phyloP scores from a whole-genome alignment of 2,888 invertebrate species.

The Anoplius nigerrimus region DNA sequence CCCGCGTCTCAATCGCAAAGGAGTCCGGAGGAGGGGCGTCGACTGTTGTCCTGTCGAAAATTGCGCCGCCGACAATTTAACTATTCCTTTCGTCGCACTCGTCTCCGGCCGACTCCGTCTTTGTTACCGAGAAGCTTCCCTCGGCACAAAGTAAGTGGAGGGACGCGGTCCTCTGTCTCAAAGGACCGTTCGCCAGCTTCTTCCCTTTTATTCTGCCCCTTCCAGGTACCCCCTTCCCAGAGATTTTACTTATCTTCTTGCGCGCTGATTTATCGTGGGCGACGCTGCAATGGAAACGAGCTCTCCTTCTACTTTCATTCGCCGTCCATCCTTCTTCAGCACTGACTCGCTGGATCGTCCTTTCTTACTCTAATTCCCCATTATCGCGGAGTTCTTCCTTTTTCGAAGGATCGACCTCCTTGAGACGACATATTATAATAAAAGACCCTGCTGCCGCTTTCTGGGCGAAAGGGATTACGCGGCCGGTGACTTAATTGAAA shows the following conservation, averaged over 20 bases:
- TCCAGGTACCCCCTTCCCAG: background rate
- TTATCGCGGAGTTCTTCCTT: too few species aligned
- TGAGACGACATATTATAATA: too few species aligned
- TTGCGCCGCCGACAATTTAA: background rate
- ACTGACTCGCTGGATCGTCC: too few species aligned
- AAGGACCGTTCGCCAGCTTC: background rate
- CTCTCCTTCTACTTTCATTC: background rate
- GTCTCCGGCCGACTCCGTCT: background rate
- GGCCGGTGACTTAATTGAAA: too few species aligned
- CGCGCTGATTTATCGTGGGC: background rate
- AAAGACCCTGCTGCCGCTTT: too few species aligned
- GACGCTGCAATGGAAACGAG: background rate
- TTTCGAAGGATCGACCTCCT: too few species aligned
- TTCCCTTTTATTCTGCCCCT: background rate
- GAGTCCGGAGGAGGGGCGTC: background rate
- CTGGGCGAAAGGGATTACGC: too few species aligned
- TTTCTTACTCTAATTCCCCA: too few species aligned
- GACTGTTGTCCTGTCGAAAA: background rate
- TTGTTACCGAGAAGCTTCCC: background rate
- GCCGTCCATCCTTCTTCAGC: too few species aligned
- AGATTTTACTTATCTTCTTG: background rate
- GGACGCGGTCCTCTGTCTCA: background rate
- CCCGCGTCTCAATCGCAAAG: too few species aligned
- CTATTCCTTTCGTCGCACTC: background rate
- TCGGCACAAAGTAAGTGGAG: background rate